A percentile compares a stretch with the other conserved stretches of the same genome.
These are phyloP conservation scores for Actinia equina DNA, from an alignment of 64 coral and sea anemone genomes.

Conservation along the genomic window DNA sequence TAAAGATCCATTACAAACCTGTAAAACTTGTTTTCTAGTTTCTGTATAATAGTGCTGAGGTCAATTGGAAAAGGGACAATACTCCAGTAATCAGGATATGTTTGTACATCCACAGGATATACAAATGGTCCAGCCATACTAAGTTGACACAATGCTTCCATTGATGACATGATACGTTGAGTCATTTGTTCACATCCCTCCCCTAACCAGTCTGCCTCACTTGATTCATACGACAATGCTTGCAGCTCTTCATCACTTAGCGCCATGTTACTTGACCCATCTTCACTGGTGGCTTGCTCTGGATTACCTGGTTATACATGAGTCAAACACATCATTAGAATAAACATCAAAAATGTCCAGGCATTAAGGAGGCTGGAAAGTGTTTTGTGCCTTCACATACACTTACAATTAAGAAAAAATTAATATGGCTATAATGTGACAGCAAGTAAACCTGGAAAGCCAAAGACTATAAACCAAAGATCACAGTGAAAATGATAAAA, in stretches of 20 bases:
- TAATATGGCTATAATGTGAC: too few species aligned
- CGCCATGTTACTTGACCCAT: conserved; percentile 94
- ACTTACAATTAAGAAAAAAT: too few species aligned
- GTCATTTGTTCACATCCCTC: conserved; percentile 81
- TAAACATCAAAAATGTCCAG: not conserved
- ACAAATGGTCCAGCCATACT: conserved; percentile 89
- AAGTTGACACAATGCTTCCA: conserved; percentile 74
- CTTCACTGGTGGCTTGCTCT: conserved; percentile 49
- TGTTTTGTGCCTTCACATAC: too few species aligned
- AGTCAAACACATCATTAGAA: too few species aligned
- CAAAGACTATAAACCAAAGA: too few species aligned
- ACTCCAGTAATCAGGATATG: conserved; percentile 95
- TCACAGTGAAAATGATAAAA: too few species aligned
- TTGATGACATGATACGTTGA: conserved; percentile 49
- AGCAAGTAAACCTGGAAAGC: too few species aligned
- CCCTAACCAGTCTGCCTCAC: conserved; percentile 84
- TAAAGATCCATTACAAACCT: conserved; percentile 27
- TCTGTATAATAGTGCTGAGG: conserved; percentile 74
- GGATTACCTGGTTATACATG: not conserved
- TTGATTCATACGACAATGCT: conserved; percentile 61
- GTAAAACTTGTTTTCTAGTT: conserved; percentile 89
- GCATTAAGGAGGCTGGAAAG: too few species aligned
- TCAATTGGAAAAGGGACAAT: conserved; percentile 91
- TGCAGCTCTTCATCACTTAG: conserved; percentile 86
- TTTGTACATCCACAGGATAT: conserved; percentile 90